Percentiles rank a stretch among this genome's conserved stretches.
Evolutionary conservation across 2,888 invertebrate species (phyloP).

Genomic region (Lamproptera curius): DNA sequence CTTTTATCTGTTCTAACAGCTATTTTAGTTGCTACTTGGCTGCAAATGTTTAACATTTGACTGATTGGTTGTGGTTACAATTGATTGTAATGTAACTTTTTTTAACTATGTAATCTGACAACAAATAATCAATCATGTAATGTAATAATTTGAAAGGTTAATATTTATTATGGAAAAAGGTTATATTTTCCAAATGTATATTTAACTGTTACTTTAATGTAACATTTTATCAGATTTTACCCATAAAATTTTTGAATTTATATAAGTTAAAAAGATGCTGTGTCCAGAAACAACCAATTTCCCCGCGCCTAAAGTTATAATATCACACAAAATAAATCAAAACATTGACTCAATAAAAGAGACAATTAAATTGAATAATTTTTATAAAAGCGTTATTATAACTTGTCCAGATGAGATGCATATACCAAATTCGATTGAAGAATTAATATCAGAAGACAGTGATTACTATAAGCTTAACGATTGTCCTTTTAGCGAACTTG

Average conservation of each 20-base stretch:
- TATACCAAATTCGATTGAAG: slow-evolving; percentile 44
- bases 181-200: neutral
- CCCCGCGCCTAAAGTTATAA: slow-evolving; percentile 53
- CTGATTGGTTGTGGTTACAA: too few species aligned
- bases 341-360: slow-evolving; percentile 36
- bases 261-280: slow-evolving; percentile 40
- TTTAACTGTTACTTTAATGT: neutral
- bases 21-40: too few species aligned
- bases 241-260: neutral
- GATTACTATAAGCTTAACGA: slow-evolving; percentile 54
- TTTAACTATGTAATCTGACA: too few species aligned
- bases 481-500: slow-evolving; percentile 49
- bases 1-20: too few species aligned
- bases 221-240: neutral
- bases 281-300: slow-evolving; percentile 63
- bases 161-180: neutral
- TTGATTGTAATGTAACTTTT: too few species aligned
- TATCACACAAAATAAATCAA: slow-evolving; percentile 36
- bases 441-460: slow-evolving; percentile 48
- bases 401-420: slow-evolving; percentile 61
- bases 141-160: too few species aligned
- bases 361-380: slow-evolving; percentile 47
- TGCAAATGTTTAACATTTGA: too few species aligned
- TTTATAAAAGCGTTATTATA: slow-evolving; percentile 58
- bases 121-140: too few species aligned